Percentiles rank a stretch among this genome's conserved stretches.
Evolutionary conservation across 2,113 vertebrate genomes (phyloP).

Genomic region (Emydura subglobosa): DNA sequence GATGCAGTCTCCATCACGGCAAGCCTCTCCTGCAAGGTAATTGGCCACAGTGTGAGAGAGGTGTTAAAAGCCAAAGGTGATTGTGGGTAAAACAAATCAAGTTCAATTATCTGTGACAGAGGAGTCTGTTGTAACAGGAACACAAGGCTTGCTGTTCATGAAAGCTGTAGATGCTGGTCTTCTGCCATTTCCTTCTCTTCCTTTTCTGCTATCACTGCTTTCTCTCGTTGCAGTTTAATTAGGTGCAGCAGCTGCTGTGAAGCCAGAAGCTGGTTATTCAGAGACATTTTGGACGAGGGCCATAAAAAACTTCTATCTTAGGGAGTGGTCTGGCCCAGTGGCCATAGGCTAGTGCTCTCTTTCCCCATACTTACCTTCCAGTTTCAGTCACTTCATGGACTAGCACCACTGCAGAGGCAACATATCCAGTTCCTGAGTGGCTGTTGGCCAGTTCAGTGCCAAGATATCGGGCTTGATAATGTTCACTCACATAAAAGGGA

Average conservation of each 20-base stretch:
- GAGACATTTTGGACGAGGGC: neutral
- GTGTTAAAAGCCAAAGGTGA: conserved; percentile 64
- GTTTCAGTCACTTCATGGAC: fast-evolving
- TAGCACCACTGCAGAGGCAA: fast-evolving
- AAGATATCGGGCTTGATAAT: neutral
- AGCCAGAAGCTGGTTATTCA: neutral
- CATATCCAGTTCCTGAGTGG: neutral
- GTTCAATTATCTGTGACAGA: conserved; percentile 54
- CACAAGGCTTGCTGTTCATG: conserved; percentile 20
- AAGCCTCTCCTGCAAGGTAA: conserved; percentile 24
- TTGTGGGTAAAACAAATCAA: conserved; percentile 42
- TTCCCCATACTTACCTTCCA: neutral
- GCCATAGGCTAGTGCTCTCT: neutral
- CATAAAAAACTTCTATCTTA: neutral
- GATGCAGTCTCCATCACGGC: conserved; percentile 7
- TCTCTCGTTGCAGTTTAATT: conserved; percentile 18
- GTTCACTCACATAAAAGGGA: neutral
- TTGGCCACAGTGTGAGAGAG: conserved; percentile 39
- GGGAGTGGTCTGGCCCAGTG: neutral
- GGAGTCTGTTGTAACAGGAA: conserved; percentile 31
- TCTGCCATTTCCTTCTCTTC: conserved; percentile 21
- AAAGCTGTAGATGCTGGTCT: neutral
- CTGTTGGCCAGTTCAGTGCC: neutral
- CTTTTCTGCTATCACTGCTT: conserved; percentile 21
- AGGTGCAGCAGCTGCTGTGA: conserved; percentile 12